Evolutionary conservation across 2,113 vertebrate species (phyloP).

Genomic region (Phainopepla nitens): DNA sequence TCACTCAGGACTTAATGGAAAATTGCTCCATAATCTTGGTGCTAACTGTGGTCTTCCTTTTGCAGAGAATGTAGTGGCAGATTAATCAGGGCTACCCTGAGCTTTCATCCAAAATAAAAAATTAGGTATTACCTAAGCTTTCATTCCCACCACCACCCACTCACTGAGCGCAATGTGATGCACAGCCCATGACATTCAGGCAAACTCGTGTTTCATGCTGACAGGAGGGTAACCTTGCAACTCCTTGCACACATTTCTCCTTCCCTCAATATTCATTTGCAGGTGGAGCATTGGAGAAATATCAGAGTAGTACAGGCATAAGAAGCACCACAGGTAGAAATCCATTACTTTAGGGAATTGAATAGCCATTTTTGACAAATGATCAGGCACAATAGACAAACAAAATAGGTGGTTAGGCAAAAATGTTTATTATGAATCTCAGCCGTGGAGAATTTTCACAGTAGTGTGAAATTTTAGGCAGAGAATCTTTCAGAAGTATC

Average conservation of each 20-base stretch:
- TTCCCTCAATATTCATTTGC: neutral
- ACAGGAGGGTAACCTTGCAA: neutral
- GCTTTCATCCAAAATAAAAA: neutral
- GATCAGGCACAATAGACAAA: neutral
- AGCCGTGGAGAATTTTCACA: neutral
- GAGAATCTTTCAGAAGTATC: neutral
- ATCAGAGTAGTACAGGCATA: neutral
- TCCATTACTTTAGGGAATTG: neutral
- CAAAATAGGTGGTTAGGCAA: neutral
- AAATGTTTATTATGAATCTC: neutral
- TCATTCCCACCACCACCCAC: neutral
- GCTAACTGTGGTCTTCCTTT: neutral
- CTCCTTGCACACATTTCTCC: neutral
- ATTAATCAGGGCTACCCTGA: neutral
- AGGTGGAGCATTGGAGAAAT: neutral
- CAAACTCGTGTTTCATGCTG: neutral
- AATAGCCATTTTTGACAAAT: neutral
- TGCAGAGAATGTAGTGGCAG: neutral
- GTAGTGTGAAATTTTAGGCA: neutral
- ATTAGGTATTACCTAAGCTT: neutral
- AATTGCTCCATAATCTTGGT: neutral
- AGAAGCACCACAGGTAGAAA: neutral
- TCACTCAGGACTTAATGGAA: neutral
- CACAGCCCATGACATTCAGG: accelerated
- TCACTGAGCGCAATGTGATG: accelerated